phyloP scores from a whole-genome alignment of 2,888 invertebrate genomes.

The Rhingia campestris region DNA sequence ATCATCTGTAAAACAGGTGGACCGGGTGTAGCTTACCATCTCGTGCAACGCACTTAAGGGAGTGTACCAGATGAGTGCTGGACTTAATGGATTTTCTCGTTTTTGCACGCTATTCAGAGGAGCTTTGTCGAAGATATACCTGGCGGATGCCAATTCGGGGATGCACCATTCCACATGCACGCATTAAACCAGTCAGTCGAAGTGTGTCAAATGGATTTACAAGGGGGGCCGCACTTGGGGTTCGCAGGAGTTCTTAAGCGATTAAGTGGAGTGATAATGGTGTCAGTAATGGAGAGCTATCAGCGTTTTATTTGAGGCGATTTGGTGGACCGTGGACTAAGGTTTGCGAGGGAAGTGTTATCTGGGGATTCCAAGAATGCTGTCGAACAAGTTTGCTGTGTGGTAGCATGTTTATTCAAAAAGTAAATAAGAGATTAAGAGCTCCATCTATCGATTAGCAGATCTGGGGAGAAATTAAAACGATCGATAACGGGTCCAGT shows the following conservation, averaged over 20 bases:
- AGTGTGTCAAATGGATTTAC: conserved; percentile 30
- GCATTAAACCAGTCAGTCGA: conserved; percentile 12
- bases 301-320: not conserved
- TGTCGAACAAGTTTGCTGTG: no score
- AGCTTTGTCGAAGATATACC: not conserved
- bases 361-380: no score
- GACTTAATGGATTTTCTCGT: conserved; percentile 51
- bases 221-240: not conserved
- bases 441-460: no score
- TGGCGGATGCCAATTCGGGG: conserved; percentile 14
- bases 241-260: conserved; percentile 12
- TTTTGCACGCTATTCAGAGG: conserved; percentile 23
- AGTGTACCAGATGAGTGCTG: conserved; percentile 21
- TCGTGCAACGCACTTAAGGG: not conserved
- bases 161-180: not conserved
- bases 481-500: no score
- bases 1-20: conserved; percentile 57
- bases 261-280: conserved; percentile 22
- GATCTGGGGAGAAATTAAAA: no score
- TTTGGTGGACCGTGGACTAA: not conserved
- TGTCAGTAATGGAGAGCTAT: conserved; percentile 11
- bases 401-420: no score
- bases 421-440: no score
- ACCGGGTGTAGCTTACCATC: not conserved
- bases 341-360: no score